Evolutionary conservation across 64 coral and sea anemone genomes (phyloP), one percentile per base, ranked within the genome.

Genomic region (Cladopsammia gracilis): DNA sequence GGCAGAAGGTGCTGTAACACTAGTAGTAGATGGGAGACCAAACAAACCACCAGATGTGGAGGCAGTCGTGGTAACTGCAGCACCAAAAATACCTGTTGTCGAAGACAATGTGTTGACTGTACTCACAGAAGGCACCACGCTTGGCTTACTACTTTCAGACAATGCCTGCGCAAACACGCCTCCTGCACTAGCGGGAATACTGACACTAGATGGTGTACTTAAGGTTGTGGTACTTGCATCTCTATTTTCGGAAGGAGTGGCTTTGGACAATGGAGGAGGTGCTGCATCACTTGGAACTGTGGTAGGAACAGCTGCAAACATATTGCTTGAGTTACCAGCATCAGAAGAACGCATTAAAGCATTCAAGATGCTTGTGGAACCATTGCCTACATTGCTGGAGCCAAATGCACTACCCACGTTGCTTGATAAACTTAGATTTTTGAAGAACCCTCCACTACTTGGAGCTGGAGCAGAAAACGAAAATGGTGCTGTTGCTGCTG

Each of bases 381-480:
- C 26, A 67, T 43, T 47, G 16, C 42, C 61, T 84, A 58, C 13
- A 22, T 23, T 44, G 14, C 45, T 15, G 62, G 26, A 18, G 13
- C 78, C 78, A 60, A 60, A 60, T 10, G 59, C 25, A 62, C 24
- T 46, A 4, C 78, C 58, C 10, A 3, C 19, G 18, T 20, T 47
- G 56, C 25, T 47, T 13, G 58, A 4, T 59, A 25, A 11, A 14
- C n/a, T 23, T 57, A 57, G 75, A 78, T 54, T 78, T 20, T 57
- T 57, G 50, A 78, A 78, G 75, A 82, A 64, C 13, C 25, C 15
- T 82, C 14, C 78, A 64, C 58, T 34, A 64, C 24, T 20, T 64
- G 58, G 0, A 5, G 26, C 6, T 82, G 78, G 26, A 59, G 56
- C 78, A 45, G 57, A 82, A 45, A 62, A 46, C 19, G 78, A 45